Percentiles rank a stretch among this genome's conserved stretches.
Evolutionary conservation across 2,888 invertebrate species (phyloP).

Genomic region (Agriopis aurantiaria): DNA sequence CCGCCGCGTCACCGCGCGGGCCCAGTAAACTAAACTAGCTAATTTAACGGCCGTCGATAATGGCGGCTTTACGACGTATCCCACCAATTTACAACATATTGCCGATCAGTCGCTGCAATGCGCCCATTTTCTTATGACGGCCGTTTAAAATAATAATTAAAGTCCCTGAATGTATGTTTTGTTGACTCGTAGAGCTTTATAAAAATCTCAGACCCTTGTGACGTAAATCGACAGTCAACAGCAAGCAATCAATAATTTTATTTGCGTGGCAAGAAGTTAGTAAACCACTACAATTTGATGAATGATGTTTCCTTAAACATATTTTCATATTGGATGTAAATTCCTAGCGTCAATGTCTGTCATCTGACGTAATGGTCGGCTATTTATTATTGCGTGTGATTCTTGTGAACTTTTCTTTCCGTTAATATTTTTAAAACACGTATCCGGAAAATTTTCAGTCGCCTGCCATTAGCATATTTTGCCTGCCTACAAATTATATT

Average conservation of each 20-base stretch:
- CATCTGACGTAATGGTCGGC: conserved; percentile 38
- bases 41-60: conserved; percentile 80
- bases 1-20: conserved; percentile 50
- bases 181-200: not conserved
- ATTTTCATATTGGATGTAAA: conserved; percentile 32
- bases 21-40: conserved; percentile 68
- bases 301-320: conserved; percentile 33
- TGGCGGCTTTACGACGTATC: conserved; percentile 78
- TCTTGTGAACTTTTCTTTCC: conserved; percentile 33
- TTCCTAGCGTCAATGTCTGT: conserved; percentile 34
- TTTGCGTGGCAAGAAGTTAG: not conserved
- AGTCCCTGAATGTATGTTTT: not conserved
- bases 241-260: not conserved
- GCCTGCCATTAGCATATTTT: not conserved
- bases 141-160: conserved; percentile 13
- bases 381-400: conserved; percentile 35
- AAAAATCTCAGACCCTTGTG: not conserved
- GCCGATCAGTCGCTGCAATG: conserved; percentile 74
- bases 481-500: conserved; percentile 12
- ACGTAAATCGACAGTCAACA: not conserved
- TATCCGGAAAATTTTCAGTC: conserved; percentile 36
- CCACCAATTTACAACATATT: conserved; percentile 79
- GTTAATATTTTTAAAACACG: conserved; percentile 34
- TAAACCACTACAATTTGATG: conserved; percentile 23
- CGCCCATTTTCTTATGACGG: conserved; percentile 58